Percentiles rank a stretch among this genome's conserved stretches.
These are phyloP conservation scores for Alitta virens DNA, from an alignment of 2,888 invertebrate species.

Conservation along the genomic window DNA sequence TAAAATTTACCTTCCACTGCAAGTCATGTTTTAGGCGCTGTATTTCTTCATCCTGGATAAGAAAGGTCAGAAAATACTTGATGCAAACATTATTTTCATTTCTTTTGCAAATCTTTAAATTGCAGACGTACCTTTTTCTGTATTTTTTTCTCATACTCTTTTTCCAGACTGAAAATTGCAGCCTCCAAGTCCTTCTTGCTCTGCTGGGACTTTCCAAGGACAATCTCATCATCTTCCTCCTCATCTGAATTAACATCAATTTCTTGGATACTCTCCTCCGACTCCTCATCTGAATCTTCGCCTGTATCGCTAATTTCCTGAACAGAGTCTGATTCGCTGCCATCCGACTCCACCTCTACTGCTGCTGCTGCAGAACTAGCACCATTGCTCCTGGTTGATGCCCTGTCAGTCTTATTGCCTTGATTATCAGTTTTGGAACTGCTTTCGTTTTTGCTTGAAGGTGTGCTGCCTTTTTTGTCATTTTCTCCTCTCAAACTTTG, in stretches of 20 bases:
- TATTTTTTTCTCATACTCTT: not conserved
- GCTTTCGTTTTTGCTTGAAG: not conserved
- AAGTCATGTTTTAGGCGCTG: slow-evolving; percentile 20
- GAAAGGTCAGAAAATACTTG: no score
- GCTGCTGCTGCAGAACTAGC: not conserved
- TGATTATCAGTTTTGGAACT: not conserved
- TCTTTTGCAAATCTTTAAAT: no score
- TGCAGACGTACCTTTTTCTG: no score
- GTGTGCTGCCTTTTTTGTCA: not conserved
- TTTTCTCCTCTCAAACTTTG: not conserved
- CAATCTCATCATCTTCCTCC: not conserved
- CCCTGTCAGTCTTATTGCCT: not conserved
- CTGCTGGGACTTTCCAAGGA: not conserved
- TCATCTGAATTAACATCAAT: not conserved
- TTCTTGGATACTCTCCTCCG: not conserved
- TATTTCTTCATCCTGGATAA: slow-evolving; percentile 17
- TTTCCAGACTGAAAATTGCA: not conserved
- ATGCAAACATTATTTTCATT: no score
- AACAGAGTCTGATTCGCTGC: not conserved
- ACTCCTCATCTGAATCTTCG: not conserved
- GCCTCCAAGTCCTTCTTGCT: not conserved
- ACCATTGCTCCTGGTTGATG: not conserved
- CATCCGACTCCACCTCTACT: not conserved
- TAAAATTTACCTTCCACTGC: slow-evolving; percentile 21
- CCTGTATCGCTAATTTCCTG: not conserved